These are phyloP conservation scores for Merops nubicus DNA, from an alignment of 2,113 vertebrate species.

Conservation along the genomic window DNA sequence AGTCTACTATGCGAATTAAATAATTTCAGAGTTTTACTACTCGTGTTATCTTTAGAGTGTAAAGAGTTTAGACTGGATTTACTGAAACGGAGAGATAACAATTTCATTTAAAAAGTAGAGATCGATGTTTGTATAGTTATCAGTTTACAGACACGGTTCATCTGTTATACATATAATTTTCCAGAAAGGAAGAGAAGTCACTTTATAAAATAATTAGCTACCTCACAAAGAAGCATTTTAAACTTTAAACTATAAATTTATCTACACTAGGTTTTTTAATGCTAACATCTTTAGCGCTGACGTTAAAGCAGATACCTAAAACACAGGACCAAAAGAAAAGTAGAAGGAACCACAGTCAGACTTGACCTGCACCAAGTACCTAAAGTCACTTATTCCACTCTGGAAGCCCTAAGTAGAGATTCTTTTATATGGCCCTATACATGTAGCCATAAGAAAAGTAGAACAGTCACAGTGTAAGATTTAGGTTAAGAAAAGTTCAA, in stretches of 20 bases:
- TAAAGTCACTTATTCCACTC: neutral
- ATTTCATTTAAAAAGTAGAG: neutral
- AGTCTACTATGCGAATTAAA: neutral
- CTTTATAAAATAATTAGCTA: neutral
- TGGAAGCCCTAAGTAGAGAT: neutral
- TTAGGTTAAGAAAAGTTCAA: neutral
- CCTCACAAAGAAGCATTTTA: neutral
- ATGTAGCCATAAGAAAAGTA: neutral
- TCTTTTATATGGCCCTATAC: neutral
- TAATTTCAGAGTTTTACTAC: neutral
- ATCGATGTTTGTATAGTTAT: neutral
- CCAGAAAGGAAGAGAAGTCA: neutral
- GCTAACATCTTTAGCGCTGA: neutral
- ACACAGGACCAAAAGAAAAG: rapidly evolving
- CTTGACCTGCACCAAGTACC: neutral
- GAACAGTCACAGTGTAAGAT: neutral
- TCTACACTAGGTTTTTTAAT: neutral
- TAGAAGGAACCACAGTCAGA: neutral
- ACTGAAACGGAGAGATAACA: neutral
- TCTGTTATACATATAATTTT: neutral
- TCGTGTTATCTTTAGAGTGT: neutral
- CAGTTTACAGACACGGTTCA: neutral
- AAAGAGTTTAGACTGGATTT: neutral
- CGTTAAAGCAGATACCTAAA: neutral
- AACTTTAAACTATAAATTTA: neutral